Conservation (phyloP, 2,888 invertebrate genomes). For the Tetanocera ferruginea region DNA sequence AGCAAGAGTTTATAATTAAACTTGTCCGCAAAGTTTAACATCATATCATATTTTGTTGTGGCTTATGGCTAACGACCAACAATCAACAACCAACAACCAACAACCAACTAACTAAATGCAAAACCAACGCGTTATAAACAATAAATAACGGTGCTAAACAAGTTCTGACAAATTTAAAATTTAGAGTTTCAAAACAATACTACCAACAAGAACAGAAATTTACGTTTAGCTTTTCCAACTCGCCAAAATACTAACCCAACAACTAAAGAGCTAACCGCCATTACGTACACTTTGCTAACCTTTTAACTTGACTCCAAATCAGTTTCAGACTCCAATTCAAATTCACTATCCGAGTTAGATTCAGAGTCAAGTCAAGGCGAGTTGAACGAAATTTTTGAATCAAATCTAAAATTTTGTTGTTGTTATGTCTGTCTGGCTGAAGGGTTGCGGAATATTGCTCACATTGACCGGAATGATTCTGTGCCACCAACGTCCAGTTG, state of each 20-base stretch:
- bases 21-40: neutral
- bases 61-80: neutral
- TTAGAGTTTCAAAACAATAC: neutral
- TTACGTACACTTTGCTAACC: slow-evolving; percentile 22
- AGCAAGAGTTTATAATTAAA: slow-evolving; percentile 3
- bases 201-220: slow-evolving; percentile 57
- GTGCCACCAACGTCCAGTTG: too few relatives aligned
- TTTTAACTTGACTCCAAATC: slow-evolving; percentile 5
- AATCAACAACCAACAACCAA: neutral
- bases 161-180: slow-evolving; percentile 6
- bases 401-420: too few relatives aligned
- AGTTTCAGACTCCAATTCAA: neutral
- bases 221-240: slow-evolving; percentile 31
- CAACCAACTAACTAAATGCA: neutral
- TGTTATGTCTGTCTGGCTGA: too few relatives aligned
- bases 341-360: neutral
- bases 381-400: neutral
- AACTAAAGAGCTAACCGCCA: neutral
- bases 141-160: neutral
- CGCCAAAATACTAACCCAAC: neutral
- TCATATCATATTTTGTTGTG: neutral
- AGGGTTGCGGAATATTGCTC: too few relatives aligned
- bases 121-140: neutral
- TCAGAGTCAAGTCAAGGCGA: neutral
- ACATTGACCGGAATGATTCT: too few relatives aligned